Evolutionary conservation across 2,888 invertebrate genomes (phyloP).

Genomic region (Lochmaea capreae): DNA sequence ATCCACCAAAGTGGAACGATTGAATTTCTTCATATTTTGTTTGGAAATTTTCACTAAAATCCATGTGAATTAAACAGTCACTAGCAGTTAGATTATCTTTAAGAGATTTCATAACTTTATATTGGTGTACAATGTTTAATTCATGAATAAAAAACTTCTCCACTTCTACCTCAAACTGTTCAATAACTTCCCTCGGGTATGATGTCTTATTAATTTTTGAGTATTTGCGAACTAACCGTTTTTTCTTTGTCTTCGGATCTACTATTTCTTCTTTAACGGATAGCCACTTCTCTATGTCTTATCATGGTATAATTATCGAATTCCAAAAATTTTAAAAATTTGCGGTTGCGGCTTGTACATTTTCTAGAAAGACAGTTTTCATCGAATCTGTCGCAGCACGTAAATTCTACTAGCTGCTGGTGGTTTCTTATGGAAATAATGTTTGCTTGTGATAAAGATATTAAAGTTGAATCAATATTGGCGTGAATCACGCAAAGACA

Average conservation of each 20-base stretch:
- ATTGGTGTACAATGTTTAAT: conserved; percentile 26
- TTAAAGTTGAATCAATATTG: conserved; percentile 13
- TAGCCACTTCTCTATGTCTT: conserved; percentile 6
- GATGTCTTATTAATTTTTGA: conserved; percentile 14
- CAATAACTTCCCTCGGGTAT: background rate
- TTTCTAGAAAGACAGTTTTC: conserved; percentile 19
- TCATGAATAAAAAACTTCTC: conserved; percentile 21
- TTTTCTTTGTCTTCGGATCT: conserved; percentile 16
- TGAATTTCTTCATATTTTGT: conserved; percentile 57
- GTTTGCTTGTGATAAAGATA: conserved; percentile 11
- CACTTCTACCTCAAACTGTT: conserved; percentile 7
- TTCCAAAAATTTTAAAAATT: conserved; percentile 11
- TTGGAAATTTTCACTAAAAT: conserved; percentile 60
- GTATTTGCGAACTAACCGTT: conserved; percentile 9
- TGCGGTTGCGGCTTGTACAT: conserved; percentile 11
- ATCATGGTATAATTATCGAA: conserved; percentile 15
- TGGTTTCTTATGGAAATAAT: conserved; percentile 16
- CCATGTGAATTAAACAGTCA: conserved; percentile 50
- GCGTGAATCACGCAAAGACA: conserved; percentile 12
- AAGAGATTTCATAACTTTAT: conserved; percentile 19
- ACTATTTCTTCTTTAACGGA: conserved; percentile 7
- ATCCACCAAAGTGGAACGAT: conserved; percentile 57
- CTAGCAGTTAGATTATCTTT: conserved; percentile 26
- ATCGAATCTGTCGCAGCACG: too few relatives aligned
- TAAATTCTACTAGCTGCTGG: too few relatives aligned